Base-by-base conservation (phyloP, 2,797 vertebrate genomes). In the Pteropus rufus region DNA sequence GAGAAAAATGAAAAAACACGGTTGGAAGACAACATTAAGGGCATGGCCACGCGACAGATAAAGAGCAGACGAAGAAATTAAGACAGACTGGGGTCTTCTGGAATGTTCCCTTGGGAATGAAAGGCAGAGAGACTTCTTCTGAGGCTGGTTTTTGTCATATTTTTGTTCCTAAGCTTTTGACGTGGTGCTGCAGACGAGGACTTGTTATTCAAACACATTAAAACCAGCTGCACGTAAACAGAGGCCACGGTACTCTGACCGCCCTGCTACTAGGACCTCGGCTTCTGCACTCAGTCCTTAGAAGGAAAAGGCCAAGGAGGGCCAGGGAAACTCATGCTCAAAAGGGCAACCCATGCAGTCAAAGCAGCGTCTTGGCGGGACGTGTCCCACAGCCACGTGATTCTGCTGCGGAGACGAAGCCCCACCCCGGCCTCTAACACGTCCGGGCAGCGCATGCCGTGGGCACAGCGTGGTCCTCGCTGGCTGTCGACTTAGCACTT, bases 351-450 rank as follows among this genome's bases (percentile, higher is more conserved):
- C 36, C 34, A 26, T 31, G 56, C 10, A 7, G 60, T 36, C 19
- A 14, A 24, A 52, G 81, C 23, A 41, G 36, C 3, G 10, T 44
- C 56, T 67, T 16, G 19, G 62, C 24, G 26, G 67, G n/a, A 31
- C 6, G 36, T 1, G 4, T 6, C 41, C 18, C 54, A 4, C 5
- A 31, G 54, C 54, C 69, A 4, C 26, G 39, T 10, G 67, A 41
- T 7, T 31, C 39, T 60, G 39, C 12, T 19, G 31, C 46, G 36
- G 23, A 10, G 8, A 21, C 9, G 15, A 36, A 4, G 34, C 44
- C 24, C 44, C 15, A 7, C 12, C 23, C 5, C 7, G 15, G n/a
- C 8, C 41, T 3, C 60, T 6, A 3, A 15, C 16, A 1, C 1
- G 1, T 34, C 36, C 9, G n/a, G 54, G 34, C 0, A 54, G 76